phyloP scores from a whole-genome alignment of 2,888 invertebrate genomes.

The Scaptomyza reducta region DNA sequence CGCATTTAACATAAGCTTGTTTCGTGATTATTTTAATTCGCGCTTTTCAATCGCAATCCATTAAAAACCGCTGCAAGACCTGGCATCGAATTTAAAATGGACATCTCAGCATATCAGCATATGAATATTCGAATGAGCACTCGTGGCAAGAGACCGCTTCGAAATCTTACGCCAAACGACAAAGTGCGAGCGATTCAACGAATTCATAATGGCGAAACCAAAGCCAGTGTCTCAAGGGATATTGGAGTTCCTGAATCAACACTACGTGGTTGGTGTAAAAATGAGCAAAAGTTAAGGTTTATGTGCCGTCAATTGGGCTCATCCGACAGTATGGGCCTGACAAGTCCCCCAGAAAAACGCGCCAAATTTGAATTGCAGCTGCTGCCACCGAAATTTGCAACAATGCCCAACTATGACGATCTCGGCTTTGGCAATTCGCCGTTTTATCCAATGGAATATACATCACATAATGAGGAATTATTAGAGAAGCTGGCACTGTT shows the following conservation, averaged over 20 bases:
- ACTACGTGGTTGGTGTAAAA: slow-evolving; percentile 93
- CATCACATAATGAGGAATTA: slow-evolving; percentile 73
- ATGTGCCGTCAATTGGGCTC: slow-evolving; percentile 89
- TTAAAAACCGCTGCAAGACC: slow-evolving; percentile 8
- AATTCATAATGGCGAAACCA: slow-evolving; percentile 93
- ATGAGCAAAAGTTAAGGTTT: slow-evolving; percentile 90
- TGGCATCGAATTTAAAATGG: slow-evolving; percentile 59
- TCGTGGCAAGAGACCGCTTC: slow-evolving; percentile 90
- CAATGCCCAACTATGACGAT: slow-evolving; percentile 76
- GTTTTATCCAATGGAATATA: slow-evolving; percentile 71
- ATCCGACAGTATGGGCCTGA: slow-evolving; percentile 85
- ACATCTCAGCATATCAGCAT: slow-evolving; percentile 80
- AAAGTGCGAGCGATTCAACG: slow-evolving; percentile 92
- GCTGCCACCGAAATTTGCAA: slow-evolving; percentile 68
- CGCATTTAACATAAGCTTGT: slow-evolving; percentile 35
- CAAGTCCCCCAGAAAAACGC: slow-evolving; percentile 80
- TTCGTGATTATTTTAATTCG: slow-evolving; percentile 29
- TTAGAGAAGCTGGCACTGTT: slow-evolving; percentile 80
- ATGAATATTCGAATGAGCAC: slow-evolving; percentile 86
- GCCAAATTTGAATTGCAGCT: slow-evolving; percentile 74
- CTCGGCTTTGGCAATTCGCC: slow-evolving; percentile 73
- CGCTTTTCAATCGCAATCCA: slow-evolving; percentile 2
- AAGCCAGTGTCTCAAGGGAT: slow-evolving; percentile 93
- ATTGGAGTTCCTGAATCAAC: slow-evolving; percentile 94
- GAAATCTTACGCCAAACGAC: slow-evolving; percentile 90